Percentiles rank a stretch among this genome's conserved stretches.
These are phyloP conservation scores for Mystacornis crossleyi DNA, from an alignment of 2,113 vertebrate genomes.

Conservation along the genomic window DNA sequence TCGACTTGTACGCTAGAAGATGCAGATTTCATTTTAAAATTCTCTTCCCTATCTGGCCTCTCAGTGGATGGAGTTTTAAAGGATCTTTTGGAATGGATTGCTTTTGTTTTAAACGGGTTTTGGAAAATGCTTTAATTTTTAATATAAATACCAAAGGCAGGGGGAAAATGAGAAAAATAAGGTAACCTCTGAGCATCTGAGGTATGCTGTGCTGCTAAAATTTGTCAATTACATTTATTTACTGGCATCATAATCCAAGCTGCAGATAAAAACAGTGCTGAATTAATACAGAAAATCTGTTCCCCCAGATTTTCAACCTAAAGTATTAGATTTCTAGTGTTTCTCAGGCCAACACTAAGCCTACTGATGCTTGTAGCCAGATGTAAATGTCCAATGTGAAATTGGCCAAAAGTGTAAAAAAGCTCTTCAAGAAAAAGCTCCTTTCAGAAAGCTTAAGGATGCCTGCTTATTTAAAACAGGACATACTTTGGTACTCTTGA, in stretches of 20 bases:
- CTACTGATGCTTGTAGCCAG: not conserved
- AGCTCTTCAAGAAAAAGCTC: not conserved
- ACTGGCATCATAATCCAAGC: not conserved
- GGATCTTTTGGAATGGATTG: not conserved
- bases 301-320: not conserved
- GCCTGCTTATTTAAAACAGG: not conserved
- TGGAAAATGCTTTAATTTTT: not conserved
- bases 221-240: not conserved
- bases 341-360: not conserved
- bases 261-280: not conserved
- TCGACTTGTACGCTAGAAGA: accelerated
- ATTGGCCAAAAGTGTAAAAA: not conserved
- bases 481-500: not conserved
- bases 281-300: not conserved
- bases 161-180: not conserved
- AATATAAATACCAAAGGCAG: not conserved
- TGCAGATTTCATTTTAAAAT: not conserved
- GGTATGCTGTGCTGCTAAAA: not conserved
- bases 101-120: not conserved
- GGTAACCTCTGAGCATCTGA: not conserved
- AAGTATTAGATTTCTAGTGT: not conserved
- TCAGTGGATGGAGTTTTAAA: not conserved
- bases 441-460: not conserved
- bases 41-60: not conserved
- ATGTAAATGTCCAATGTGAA: not conserved